A percentile compares a stretch with the other conserved stretches of the same genome.
Evolutionary conservation across 2,888 invertebrate species (phyloP).

Genomic region (Lottia gigantea): DNA sequence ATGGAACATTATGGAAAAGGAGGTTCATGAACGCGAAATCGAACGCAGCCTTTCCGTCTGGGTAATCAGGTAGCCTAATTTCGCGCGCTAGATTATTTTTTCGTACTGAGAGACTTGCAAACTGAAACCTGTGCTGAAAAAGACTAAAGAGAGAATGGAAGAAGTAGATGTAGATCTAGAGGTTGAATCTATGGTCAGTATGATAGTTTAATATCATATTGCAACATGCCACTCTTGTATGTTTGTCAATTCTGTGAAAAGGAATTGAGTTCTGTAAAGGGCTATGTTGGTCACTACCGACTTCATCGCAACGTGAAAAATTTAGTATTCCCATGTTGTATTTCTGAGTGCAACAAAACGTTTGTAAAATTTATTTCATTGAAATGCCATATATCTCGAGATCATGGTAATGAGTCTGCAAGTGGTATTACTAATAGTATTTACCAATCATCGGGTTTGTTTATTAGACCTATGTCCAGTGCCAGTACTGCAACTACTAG

Average conservation of each 20-base stretch:
- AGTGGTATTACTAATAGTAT: not conserved
- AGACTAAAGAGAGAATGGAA: too few relatives aligned
- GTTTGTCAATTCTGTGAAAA: slow-evolving; percentile 2
- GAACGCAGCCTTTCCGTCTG: too few relatives aligned
- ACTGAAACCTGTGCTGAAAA: too few relatives aligned
- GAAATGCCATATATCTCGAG: not conserved
- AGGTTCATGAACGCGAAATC: too few relatives aligned
- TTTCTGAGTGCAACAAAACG: not conserved
- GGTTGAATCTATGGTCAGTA: too few relatives aligned
- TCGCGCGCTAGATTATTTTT: too few relatives aligned
- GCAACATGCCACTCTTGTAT: not conserved
- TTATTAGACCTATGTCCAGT: not conserved
- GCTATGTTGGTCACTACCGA: not conserved
- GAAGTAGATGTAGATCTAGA: too few relatives aligned
- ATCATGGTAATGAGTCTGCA: not conserved
- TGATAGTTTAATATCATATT: too few relatives aligned
- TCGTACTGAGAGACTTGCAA: too few relatives aligned
- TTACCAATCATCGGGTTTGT: not conserved
- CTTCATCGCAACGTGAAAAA: slow-evolving; percentile 1
- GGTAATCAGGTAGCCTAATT: too few relatives aligned
- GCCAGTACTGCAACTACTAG: not conserved
- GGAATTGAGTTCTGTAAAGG: not conserved
- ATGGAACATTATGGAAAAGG: too few relatives aligned
- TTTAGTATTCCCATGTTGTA: slow-evolving; percentile 1
- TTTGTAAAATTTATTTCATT: slow-evolving; percentile 1